phyloP scores from a whole-genome alignment of 1,140 invertebrate species.

The Drosophila sechellia region DNA sequence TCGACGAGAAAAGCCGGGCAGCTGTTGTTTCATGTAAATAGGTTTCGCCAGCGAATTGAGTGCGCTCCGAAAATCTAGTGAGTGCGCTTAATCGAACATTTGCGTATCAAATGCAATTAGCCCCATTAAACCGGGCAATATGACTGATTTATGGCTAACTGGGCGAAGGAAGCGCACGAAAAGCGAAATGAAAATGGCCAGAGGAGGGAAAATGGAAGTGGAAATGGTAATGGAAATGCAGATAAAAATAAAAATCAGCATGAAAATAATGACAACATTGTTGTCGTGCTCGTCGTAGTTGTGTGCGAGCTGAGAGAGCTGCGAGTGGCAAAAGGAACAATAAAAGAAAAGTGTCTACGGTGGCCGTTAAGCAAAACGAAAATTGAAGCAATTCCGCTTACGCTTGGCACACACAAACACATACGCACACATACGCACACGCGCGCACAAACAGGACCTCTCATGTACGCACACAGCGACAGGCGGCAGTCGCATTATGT shows the following conservation, averaged over 20 bases:
- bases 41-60: conserved; percentile 27
- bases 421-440: conserved; percentile 1
- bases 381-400: conserved; percentile 79
- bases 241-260: conserved; percentile 83
- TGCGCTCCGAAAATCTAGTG: conserved; percentile 19
- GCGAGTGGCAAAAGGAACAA: conserved; percentile 60
- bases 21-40: conserved; percentile 53
- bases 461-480: conserved; percentile 18
- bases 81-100: conserved; percentile 67
- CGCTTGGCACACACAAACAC: conserved; percentile 21
- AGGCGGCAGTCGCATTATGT: conserved; percentile 61
- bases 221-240: conserved; percentile 80
- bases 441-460: conserved; percentile 7
- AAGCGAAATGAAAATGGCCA: conserved; percentile 40
- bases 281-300: conserved; percentile 44
- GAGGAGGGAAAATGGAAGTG: conserved; percentile 51
- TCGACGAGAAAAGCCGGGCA: conserved; percentile 24
- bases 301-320: conserved; percentile 11
- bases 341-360: conserved; percentile 83
- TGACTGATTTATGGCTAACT: conserved; percentile 68
- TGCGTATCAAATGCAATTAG: conserved; percentile 78
- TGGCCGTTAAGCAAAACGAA: conserved; percentile 79
- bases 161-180: conserved; percentile 9
- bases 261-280: conserved; percentile 78
- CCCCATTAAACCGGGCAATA: conserved; percentile 73